Conservation (phyloP, 30 jellyfish, hydroid and myxozoan genomes). For the Calvadosia cruxmelitensis region DNA sequence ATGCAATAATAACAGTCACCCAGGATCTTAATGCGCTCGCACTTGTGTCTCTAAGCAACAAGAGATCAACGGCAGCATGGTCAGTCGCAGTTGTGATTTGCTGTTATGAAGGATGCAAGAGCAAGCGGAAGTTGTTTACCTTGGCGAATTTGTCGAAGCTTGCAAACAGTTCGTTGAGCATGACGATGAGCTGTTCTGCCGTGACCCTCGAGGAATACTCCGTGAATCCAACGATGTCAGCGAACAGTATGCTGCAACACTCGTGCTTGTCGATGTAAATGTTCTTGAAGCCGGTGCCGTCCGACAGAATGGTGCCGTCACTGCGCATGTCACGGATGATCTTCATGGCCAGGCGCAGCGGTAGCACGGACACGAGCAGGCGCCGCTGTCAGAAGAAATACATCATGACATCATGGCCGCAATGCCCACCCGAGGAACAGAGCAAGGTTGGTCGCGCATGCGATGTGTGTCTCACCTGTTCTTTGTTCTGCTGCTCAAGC, state of each 20-base stretch:
- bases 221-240: slow-evolving; percentile 97
- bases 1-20: slow-evolving; percentile 98
- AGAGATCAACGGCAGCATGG: too few relatives aligned
- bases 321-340: slow-evolving; percentile 78
- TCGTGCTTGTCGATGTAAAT: slow-evolving; percentile 77
- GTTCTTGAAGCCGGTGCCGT: slow-evolving; percentile 63
- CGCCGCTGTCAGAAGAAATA: slow-evolving; percentile 43
- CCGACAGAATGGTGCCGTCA: slow-evolving; percentile 66
- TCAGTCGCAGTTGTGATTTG: too few relatives aligned
- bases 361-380: slow-evolving; percentile 65
- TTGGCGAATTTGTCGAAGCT: slow-evolving; percentile 87
- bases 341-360: slow-evolving; percentile 80
- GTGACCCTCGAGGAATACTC: slow-evolving; percentile 83
- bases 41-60: slow-evolving; percentile 62
- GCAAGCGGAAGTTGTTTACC: slow-evolving; percentile 36
- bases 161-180: slow-evolving; percentile 88
- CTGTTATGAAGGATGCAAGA: too few relatives aligned
- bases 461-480: slow-evolving; percentile 40
- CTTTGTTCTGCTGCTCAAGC: slow-evolving; percentile 76
- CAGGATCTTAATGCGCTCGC: slow-evolving; percentile 85
- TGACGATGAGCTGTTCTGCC: slow-evolving; percentile 83
- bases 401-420: not conserved
- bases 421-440: not conserved
- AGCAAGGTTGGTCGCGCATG: not conserved
- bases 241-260: slow-evolving; percentile 83